phyloP scores from a whole-genome alignment of 2,888 invertebrate genomes.

The Strigamia transsilvanica region DNA sequence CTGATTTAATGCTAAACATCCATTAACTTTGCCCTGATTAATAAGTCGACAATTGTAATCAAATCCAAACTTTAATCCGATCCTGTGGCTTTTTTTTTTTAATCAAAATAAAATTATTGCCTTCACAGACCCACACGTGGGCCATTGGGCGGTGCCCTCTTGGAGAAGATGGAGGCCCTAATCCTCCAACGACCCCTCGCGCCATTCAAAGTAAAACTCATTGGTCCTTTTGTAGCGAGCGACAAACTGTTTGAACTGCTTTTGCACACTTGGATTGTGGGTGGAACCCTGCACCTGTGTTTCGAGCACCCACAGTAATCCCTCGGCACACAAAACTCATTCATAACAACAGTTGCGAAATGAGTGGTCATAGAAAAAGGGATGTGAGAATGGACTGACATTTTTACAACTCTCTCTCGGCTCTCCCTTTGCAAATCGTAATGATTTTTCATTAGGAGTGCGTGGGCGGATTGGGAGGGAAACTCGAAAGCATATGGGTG shows the following conservation, averaged over 20 bases:
- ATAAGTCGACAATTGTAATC: neutral
- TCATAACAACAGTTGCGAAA: conserved; percentile 21
- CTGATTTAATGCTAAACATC: conserved; percentile 21
- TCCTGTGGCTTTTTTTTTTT: neutral
- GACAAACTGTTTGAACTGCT: conserved; percentile 10
- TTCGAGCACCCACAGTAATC: conserved; percentile 26
- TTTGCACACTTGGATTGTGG: neutral
- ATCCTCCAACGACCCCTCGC: neutral
- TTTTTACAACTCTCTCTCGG: neutral
- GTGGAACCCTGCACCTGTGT: conserved; percentile 32
- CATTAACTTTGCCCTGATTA: conserved; percentile 20
- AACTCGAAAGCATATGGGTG: conserved; percentile 13
- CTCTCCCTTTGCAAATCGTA: conserved; percentile 16
- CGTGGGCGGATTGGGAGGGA: conserved; percentile 31
- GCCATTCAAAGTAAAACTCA: neutral
- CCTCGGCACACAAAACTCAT: conserved; percentile 24
- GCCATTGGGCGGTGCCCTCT: neutral
- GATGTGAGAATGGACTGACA: neutral
- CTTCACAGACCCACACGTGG: neutral
- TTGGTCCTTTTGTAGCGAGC: conserved; percentile 5
- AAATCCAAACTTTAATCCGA: neutral
- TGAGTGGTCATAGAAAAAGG: conserved; percentile 6
- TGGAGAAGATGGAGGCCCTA: neutral
- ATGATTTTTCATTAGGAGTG: conserved; percentile 38
- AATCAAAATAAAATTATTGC: neutral